Percentiles rank a stretch among this genome's conserved stretches.
Conservation (phyloP, 1,140 invertebrate species). For the Panulirus ornatus region DNA sequence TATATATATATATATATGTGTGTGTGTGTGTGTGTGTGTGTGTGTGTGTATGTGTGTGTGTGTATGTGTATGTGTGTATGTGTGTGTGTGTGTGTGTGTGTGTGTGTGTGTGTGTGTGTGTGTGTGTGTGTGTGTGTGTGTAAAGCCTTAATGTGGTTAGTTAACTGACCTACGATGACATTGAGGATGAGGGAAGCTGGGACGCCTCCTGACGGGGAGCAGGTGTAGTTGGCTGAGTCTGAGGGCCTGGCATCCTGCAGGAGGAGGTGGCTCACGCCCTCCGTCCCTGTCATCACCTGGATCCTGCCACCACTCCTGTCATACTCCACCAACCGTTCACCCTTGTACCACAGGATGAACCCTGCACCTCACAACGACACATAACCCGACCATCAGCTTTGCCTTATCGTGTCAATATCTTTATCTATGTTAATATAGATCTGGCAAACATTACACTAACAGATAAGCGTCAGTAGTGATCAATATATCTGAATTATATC, state of each 20-base stretch:
- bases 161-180: constrained; percentile 68
- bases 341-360: constrained; percentile 67
- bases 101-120: constrained; percentile 4
- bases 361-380: too few species aligned
- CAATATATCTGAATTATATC: too few species aligned
- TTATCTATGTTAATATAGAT: too few species aligned
- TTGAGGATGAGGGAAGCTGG: constrained; percentile 65
- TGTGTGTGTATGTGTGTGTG: neutral
- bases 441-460: too few species aligned
- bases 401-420: too few species aligned
- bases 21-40: too few species aligned
- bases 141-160: neutral
- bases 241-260: neutral
- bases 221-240: constrained; percentile 73
- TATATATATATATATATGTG: too few species aligned
- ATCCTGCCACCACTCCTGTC: constrained; percentile 42
- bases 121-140: neutral
- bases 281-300: neutral
- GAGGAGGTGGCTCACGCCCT: constrained; percentile 44
- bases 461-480: too few species aligned
- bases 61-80: neutral
- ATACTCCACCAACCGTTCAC: constrained; percentile 59
- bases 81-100: neutral
- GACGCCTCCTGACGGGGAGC: constrained; percentile 68
- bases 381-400: too few species aligned